Evolutionary conservation across 2,888 invertebrate genomes (phyloP).

Genomic region (Apotomis capreana): DNA sequence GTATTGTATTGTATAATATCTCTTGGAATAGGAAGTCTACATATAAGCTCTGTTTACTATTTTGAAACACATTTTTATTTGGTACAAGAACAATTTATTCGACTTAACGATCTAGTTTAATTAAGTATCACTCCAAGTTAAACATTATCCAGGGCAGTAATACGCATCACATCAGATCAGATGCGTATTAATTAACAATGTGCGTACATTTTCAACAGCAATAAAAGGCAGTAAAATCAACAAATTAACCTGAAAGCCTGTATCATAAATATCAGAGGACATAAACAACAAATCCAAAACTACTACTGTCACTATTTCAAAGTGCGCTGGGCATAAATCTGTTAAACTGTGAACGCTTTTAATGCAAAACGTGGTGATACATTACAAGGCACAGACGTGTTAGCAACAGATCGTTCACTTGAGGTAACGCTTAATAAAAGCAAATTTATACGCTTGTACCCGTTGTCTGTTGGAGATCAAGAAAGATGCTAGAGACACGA

Average conservation of each 20-base stretch:
- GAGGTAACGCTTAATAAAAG: background rate
- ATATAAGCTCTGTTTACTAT: too few species aligned
- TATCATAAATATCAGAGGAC: slow-evolving; percentile 31
- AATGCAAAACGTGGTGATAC: slow-evolving; percentile 42
- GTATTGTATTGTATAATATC: too few species aligned
- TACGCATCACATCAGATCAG: background rate
- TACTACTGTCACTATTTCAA: slow-evolving; percentile 40
- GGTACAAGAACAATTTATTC: too few species aligned
- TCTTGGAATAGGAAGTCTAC: too few species aligned
- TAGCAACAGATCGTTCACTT: slow-evolving; percentile 4
- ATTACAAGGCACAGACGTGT: slow-evolving; percentile 20
- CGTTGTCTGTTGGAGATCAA: too few species aligned
- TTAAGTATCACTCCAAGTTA: too few species aligned
- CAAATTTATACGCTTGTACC: background rate
- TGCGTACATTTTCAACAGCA: background rate
- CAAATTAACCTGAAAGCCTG: slow-evolving; percentile 3
- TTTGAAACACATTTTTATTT: too few species aligned
- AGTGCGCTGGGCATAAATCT: slow-evolving; percentile 40
- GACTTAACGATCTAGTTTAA: too few species aligned
- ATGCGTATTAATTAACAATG: background rate
- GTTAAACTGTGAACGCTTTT: slow-evolving; percentile 40
- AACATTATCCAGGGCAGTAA: too few species aligned
- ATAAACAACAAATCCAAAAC: slow-evolving; percentile 38
- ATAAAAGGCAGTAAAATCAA: slow-evolving; percentile 17
- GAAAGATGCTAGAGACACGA: too few species aligned